Evolutionary conservation across 2,797 vertebrate genomes (phyloP).

Genomic region (Vireo griseus): DNA sequence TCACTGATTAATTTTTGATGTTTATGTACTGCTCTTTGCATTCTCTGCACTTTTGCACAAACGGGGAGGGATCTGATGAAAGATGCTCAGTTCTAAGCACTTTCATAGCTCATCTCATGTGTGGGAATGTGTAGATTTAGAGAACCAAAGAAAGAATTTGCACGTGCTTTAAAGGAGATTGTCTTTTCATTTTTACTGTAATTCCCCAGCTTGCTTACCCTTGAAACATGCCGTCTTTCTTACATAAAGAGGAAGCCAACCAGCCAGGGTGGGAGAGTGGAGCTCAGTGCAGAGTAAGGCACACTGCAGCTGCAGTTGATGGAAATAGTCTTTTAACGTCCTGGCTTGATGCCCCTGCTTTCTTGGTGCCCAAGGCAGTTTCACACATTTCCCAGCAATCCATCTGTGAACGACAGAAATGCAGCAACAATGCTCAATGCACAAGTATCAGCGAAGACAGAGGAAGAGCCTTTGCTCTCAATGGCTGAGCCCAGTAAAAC

Average conservation of each 20-base stretch:
- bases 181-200: neutral
- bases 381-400: constrained; percentile 66
- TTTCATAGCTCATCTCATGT: neutral
- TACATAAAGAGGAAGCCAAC: constrained; percentile 10
- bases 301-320: constrained; percentile 64
- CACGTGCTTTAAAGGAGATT: neutral
- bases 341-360: constrained; percentile 62
- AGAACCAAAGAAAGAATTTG: neutral
- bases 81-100: neutral
- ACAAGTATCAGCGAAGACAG: constrained; percentile 28
- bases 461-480: constrained; percentile 43
- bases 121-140: neutral
- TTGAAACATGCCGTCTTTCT: constrained; percentile 3
- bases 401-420: constrained; percentile 61
- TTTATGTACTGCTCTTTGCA: neutral
- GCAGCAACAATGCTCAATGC: constrained; percentile 68
- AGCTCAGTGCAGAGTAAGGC: neutral
- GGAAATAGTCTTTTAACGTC: constrained; percentile 46
- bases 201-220: neutral
- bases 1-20: neutral
- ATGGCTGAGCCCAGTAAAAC: neutral
- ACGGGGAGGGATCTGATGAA: neutral
- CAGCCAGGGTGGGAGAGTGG: neutral
- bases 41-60: neutral
- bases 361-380: constrained; percentile 64